phyloP scores from a whole-genome alignment of 2,888 invertebrate genomes.

The Tiphia femorata region DNA sequence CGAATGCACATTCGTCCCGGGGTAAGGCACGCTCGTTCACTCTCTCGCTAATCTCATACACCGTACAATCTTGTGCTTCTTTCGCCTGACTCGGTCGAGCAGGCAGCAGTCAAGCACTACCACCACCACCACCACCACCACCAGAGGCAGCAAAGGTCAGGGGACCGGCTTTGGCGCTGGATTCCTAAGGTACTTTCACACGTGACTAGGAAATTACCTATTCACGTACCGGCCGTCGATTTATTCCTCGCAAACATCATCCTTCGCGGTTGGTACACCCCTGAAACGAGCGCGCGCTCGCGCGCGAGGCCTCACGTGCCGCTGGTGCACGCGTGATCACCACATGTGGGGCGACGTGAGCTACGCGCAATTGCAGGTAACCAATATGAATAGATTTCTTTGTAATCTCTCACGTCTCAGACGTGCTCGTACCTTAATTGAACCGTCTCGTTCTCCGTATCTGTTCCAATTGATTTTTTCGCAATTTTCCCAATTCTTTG shows the following conservation, averaged over 20 bases:
- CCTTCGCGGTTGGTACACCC: conserved; percentile 15
- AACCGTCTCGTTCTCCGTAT: no score
- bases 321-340: not conserved
- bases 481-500: no score
- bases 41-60: conserved; percentile 11
- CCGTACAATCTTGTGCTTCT: conserved; percentile 21
- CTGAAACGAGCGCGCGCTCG: no score
- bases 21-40: no score
- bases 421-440: no score
- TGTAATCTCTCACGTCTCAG: no score
- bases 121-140: no score
- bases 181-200: conserved; percentile 66
- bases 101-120: conserved; percentile 30
- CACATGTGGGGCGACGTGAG: no score
- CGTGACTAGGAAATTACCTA: conserved; percentile 64
- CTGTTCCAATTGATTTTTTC: no score
- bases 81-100: conserved; percentile 17
- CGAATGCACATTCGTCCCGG: no score
- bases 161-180: conserved; percentile 57
- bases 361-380: no score
- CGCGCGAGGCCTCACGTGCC: not conserved
- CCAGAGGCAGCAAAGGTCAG: conserved; percentile 55
- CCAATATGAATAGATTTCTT: no score
- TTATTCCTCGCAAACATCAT: conserved; percentile 42
- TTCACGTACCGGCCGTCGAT: conserved; percentile 43